phyloP scores from a whole-genome alignment of 2,888 invertebrate species.

The Leucophenga montana region DNA sequence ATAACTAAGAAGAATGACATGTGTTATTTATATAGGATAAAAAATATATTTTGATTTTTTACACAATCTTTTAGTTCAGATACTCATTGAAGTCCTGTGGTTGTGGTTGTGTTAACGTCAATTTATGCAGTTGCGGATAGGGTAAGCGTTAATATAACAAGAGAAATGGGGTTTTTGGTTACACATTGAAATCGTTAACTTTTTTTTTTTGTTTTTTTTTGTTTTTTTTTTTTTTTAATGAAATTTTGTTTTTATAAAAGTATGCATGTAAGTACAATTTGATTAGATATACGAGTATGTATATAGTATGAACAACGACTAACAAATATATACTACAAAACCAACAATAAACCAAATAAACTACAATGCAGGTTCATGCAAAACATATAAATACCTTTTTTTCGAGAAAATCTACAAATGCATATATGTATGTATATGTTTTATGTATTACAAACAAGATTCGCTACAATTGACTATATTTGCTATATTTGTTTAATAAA shows the following conservation, averaged over 20 bases:
- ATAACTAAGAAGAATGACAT: not conserved
- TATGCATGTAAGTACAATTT: too few relatives aligned
- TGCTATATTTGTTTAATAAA: conserved; percentile 36
- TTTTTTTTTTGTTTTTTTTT: conserved; percentile 16
- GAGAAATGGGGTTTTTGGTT: conserved; percentile 64
- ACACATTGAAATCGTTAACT: conserved; percentile 58
- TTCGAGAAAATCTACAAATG: not conserved
- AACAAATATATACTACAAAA: conserved; percentile 19
- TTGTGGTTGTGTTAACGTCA: conserved; percentile 60
- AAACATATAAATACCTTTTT: conserved; percentile 47
- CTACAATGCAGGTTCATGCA: conserved; percentile 65
- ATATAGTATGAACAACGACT: not conserved
- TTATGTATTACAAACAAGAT: conserved; percentile 31
- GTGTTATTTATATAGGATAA: not conserved
- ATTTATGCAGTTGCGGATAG: conserved; percentile 67
- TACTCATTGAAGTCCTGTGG: conserved; percentile 74
- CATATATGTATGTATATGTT: too few relatives aligned
- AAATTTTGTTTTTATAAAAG: conserved; percentile 4
- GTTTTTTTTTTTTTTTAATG: conserved; percentile 14
- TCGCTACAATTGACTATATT: conserved; percentile 41
- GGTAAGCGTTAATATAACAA: conserved; percentile 69
- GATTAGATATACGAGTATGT: not conserved
- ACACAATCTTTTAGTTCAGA: conserved; percentile 65
- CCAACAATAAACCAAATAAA: conserved; percentile 24
- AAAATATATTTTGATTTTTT: conserved; percentile 28